Evolutionary conservation across 2,888 invertebrate species (phyloP), one percentile per base, ranked within the genome.

Genomic region (Ellobium chinense): DNA sequence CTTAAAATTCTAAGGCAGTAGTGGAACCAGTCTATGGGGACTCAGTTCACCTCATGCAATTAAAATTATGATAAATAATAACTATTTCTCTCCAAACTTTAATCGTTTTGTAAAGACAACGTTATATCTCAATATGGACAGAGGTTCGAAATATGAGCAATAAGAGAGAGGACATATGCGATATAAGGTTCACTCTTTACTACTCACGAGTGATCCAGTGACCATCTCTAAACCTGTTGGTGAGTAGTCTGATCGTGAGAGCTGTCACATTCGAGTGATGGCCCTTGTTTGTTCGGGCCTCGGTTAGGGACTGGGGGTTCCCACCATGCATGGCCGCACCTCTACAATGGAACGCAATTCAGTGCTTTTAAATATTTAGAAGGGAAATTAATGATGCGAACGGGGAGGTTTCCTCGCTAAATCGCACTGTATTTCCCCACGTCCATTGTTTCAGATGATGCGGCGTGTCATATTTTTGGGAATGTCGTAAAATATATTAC

Each of bases 381-480:
- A 34, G 29, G n/a, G 34, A 18, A 56, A 70, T 56, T 34, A 70
- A 70, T 70, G 70, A 70, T 56, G 70, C 56, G 70, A 56, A n/a
- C 56, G 14, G 54, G 2, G 0, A 1, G 9, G 70, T 56, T 56
- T 21, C 31, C 21, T 14, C 31, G 70, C 29, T 56, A 54, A 70
- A 56, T 54, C 14, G 7, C 27, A 9, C 27, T 18, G 27, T 29
- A 46, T 12, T 46, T n/a, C n/a, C 46, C 46, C 46, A 46, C 46
- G 46, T 46, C 46, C 18, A 46, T 46, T 46, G 46, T 46, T 46
- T 46, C 46, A 7, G 7, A 46, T 46, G 18, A 46, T 46, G 46
- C 46, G 46, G 9, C 46, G 46, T 46, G 46, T 46, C 46, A 46
- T 46, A 46, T 46, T 46, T 46, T 7, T 7, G 46, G 18, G 9